These are phyloP conservation scores for Lagopus leucura DNA, from an alignment of 2,113 vertebrate genomes.

Conservation along the genomic window DNA sequence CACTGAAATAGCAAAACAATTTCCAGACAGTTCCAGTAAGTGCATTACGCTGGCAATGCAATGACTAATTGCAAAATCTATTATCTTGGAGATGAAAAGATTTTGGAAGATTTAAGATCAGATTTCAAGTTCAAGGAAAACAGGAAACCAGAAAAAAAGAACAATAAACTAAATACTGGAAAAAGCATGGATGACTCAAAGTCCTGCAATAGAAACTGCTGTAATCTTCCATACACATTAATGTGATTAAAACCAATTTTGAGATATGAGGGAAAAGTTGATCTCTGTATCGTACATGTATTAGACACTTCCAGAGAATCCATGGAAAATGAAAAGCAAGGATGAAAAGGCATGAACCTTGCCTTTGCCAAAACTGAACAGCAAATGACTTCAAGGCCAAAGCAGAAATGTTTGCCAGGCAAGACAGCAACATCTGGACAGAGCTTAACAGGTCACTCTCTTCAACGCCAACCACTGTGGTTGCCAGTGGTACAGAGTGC, in stretches of 20 bases:
- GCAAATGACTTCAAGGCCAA: background rate
- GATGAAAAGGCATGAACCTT: background rate
- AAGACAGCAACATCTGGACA: background rate
- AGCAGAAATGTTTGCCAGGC: background rate
- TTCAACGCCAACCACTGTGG: background rate
- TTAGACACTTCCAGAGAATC: background rate
- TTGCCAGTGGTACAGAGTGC: accelerated
- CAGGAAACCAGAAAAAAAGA: conserved; percentile 29
- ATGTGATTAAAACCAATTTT: background rate
- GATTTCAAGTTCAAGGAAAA: conserved; percentile 42
- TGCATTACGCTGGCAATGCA: conserved; percentile 22
- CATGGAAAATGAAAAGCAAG: background rate
- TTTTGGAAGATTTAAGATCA: conserved; percentile 45
- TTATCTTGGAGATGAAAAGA: conserved; percentile 53
- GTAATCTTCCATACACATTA: background rate
- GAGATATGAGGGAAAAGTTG: background rate
- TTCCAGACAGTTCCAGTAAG: conserved; percentile 31
- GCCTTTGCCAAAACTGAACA: background rate
- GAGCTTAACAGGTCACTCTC: background rate
- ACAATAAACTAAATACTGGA: conserved; percentile 39
- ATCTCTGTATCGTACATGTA: background rate
- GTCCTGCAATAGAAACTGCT: conserved; percentile 31
- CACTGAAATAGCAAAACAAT: background rate
- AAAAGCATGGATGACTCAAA: conserved; percentile 52
- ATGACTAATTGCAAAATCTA: conserved; percentile 47